A percentile compares a stretch with the other conserved stretches of the same genome.
These are phyloP conservation scores for Ochropacha duplaris DNA, from an alignment of 2,888 invertebrate genomes.

Conservation along the genomic window DNA sequence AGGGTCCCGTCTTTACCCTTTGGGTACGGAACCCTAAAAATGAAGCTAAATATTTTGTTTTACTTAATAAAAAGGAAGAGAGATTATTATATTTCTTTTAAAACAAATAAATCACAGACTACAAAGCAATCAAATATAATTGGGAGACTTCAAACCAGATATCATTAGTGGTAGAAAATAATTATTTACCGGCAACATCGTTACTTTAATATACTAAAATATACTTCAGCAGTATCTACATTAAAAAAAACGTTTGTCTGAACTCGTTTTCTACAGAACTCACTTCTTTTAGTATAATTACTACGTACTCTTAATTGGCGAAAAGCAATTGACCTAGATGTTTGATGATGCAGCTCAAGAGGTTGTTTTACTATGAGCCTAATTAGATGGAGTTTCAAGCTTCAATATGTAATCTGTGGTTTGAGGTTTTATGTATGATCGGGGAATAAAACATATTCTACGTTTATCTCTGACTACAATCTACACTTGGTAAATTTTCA, in stretches of 20 bases:
- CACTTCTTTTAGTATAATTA: not conserved
- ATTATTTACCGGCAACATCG: not conserved
- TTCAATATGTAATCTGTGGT: no score
- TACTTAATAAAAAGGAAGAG: not conserved
- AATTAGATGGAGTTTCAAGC: no score
- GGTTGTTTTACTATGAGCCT: no score
- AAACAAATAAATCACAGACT: slow-evolving; percentile 3
- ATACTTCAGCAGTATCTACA: not conserved
- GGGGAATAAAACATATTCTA: no score
- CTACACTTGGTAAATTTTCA: no score
- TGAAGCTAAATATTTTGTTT: no score
- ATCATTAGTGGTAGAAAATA: not conserved
- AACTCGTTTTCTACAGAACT: not conserved
- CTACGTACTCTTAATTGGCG: not conserved
- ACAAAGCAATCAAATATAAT: not conserved
- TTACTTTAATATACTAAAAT: no score
- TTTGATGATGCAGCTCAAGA: not conserved
- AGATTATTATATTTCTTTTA: not conserved
- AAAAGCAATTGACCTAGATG: not conserved
- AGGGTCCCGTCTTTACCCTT: no score
- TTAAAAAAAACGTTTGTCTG: not conserved
- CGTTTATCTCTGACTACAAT: no score
- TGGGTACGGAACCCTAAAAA: no score
- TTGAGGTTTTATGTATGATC: no score
- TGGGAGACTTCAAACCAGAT: not conserved